Conservation (phyloP, 2,888 invertebrate genomes). For the Yponomeuta evonymella region DNA sequence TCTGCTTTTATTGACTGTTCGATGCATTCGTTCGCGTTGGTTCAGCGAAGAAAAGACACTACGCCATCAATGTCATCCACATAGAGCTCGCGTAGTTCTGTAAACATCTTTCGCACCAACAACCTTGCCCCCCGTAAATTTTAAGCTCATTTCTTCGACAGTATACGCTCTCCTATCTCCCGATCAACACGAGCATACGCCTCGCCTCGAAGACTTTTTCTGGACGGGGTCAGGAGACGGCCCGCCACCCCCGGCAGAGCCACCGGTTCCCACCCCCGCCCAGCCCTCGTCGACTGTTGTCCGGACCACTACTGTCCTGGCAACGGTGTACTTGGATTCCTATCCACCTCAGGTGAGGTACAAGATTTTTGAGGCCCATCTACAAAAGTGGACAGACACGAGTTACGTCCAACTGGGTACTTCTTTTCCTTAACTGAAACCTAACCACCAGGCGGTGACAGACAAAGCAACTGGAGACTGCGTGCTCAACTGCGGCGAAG, state of each 20-base stretch:
- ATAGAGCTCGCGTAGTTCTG: too few species aligned
- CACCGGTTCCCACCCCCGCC: conserved; percentile 52
- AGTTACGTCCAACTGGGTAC: neutral
- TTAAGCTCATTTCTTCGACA: conserved; percentile 24
- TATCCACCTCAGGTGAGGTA: conserved; percentile 57
- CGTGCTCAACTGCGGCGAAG: conserved; percentile 68
- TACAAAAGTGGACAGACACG: too few species aligned
- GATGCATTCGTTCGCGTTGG: too few species aligned
- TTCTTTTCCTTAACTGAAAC: neutral
- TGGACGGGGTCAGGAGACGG: conserved; percentile 94
- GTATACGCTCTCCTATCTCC: conserved; percentile 61
- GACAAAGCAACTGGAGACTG: conserved; percentile 70
- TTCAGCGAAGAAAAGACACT: too few species aligned
- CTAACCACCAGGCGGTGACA: conserved; percentile 55
- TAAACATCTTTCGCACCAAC: too few species aligned
- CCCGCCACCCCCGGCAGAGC: conserved; percentile 76
- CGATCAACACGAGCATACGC: conserved; percentile 61
- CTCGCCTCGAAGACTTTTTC: conserved; percentile 88
- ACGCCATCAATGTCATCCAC: too few species aligned
- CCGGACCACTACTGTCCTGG: conserved; percentile 81
- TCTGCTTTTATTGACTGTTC: too few species aligned
- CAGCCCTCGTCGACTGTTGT: conserved; percentile 70
- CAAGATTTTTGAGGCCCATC: too few species aligned
- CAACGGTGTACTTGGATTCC: conserved; percentile 81
- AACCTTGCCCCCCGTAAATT: neutral